These are phyloP conservation scores for Melangyna quadrimaculata DNA, from an alignment of 2,888 invertebrate genomes.

Conservation along the genomic window DNA sequence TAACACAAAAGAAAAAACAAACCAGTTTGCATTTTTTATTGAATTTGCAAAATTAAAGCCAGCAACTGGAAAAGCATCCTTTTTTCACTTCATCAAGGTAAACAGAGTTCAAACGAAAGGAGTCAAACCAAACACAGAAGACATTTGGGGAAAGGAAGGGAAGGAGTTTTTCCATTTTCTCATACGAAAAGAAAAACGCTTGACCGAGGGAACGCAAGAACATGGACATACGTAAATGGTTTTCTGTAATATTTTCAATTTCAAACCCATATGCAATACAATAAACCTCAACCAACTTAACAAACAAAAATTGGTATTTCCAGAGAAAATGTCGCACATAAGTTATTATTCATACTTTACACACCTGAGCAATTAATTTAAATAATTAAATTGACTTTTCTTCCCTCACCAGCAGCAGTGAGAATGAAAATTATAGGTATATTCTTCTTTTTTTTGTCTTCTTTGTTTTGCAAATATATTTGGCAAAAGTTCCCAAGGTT, in stretches of 20 bases:
- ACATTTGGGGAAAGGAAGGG: background rate
- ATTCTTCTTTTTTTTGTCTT: slow-evolving; percentile 23
- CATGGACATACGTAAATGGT: slow-evolving; percentile 4
- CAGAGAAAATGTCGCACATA: background rate
- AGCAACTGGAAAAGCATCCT: slow-evolving; percentile 55
- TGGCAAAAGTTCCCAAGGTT: slow-evolving; percentile 19
- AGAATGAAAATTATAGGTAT: slow-evolving; percentile 25
- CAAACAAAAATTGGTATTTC: background rate
- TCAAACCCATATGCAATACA: slow-evolving; percentile 33
- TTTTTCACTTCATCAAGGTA: slow-evolving; percentile 55
- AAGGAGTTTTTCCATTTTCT: slow-evolving; percentile 31
- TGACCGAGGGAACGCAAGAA: background rate
- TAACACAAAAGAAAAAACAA: slow-evolving; percentile 36
- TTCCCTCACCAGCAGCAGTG: slow-evolving; percentile 6
- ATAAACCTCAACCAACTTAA: background rate
- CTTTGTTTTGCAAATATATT: slow-evolving; percentile 59
- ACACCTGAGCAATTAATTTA: slow-evolving; percentile 56
- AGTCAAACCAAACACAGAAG: background rate
- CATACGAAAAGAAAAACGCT: slow-evolving; percentile 38
- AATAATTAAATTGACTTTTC: slow-evolving; percentile 31
- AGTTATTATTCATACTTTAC: slow-evolving; percentile 38
- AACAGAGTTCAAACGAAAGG: slow-evolving; percentile 63
- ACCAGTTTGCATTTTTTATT: slow-evolving; percentile 49
- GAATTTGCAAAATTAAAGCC: slow-evolving; percentile 44
- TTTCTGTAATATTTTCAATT: slow-evolving; percentile 54